Percentiles rank a stretch among this genome's conserved stretches.
phyloP scores from a whole-genome alignment of 2,888 invertebrate genomes.

The Patella ulyssiponensis region DNA sequence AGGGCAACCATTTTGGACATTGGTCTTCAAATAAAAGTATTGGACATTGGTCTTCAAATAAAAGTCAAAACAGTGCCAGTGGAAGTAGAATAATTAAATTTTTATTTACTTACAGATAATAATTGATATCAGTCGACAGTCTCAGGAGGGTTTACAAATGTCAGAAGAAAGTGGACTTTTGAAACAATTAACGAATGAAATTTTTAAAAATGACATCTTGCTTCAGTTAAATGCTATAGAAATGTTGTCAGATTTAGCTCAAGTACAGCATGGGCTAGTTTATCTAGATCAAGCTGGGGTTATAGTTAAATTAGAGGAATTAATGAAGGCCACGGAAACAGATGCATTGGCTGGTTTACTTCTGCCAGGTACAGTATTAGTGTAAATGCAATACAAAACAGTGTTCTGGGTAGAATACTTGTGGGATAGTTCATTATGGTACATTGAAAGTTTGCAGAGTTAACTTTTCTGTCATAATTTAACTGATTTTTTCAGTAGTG shows the following conservation, averaged over 20 bases:
- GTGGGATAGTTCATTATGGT: too few relatives aligned
- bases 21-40: too few relatives aligned
- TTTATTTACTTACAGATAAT: conserved; percentile 72
- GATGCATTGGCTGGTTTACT: conserved; percentile 80
- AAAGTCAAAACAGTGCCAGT: too few relatives aligned
- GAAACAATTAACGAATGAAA: conserved; percentile 79
- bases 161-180: conserved; percentile 79
- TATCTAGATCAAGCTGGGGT: conserved; percentile 82
- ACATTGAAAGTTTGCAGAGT: too few relatives aligned
- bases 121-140: conserved; percentile 75
- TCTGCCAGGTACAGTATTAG: conserved; percentile 75
- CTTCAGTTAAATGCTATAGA: conserved; percentile 87
- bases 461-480: too few relatives aligned
- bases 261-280: conserved; percentile 81
- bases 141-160: conserved; percentile 77
- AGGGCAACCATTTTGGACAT: too few relatives aligned
- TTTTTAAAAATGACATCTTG: conserved; percentile 82
- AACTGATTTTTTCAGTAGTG: too few relatives aligned
- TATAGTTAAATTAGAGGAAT: conserved; percentile 78
- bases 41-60: too few relatives aligned
- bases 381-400: too few relatives aligned
- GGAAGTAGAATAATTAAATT: too few relatives aligned
- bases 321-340: conserved; percentile 76
- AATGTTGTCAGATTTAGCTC: conserved; percentile 81
- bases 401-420: too few relatives aligned